These are phyloP conservation scores for Sycobia sp. DNA, from an alignment of 1,140 invertebrate genomes.

Conservation along the genomic window DNA sequence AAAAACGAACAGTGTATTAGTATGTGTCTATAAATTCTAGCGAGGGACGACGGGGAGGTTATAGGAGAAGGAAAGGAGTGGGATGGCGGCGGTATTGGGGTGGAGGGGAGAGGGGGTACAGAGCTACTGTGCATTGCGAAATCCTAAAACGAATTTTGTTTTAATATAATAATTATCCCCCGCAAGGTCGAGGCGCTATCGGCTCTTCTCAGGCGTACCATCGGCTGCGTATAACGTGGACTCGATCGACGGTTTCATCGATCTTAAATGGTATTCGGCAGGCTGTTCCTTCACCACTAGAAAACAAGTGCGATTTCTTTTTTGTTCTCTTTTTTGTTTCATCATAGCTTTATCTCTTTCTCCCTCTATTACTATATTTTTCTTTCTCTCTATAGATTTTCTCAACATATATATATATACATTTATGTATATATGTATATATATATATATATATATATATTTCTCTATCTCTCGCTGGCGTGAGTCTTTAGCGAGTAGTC, in stretches of 20 bases:
- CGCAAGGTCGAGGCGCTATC: constrained; percentile 18
- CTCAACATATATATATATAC: too few relatives aligned
- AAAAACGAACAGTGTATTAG: too few relatives aligned
- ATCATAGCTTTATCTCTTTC: not conserved
- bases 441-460: too few relatives aligned
- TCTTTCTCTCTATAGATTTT: not conserved
- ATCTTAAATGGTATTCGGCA: constrained; percentile 32
- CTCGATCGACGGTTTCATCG: constrained; percentile 34
- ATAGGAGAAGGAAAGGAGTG: too few relatives aligned
- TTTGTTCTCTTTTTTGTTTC: constrained; percentile 21
- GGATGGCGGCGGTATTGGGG: too few relatives aligned
- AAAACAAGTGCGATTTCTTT: constrained; percentile 29
- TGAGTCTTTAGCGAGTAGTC: too few relatives aligned
- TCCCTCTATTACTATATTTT: not conserved
- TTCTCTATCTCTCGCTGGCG: too few relatives aligned
- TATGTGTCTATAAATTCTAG: too few relatives aligned
- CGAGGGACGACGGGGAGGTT: too few relatives aligned
- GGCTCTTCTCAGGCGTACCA: constrained; percentile 27
- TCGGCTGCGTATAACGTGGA: constrained; percentile 11
- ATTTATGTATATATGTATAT: too few relatives aligned
- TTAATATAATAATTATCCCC: too few relatives aligned
- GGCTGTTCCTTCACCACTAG: constrained; percentile 36
- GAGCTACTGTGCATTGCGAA: constrained; percentile 1
- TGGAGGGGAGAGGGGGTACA: too few relatives aligned
- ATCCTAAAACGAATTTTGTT: constrained; percentile 35